Evolutionary conservation across 2,113 vertebrate genomes (phyloP).

Genomic region (Apus apus): DNA sequence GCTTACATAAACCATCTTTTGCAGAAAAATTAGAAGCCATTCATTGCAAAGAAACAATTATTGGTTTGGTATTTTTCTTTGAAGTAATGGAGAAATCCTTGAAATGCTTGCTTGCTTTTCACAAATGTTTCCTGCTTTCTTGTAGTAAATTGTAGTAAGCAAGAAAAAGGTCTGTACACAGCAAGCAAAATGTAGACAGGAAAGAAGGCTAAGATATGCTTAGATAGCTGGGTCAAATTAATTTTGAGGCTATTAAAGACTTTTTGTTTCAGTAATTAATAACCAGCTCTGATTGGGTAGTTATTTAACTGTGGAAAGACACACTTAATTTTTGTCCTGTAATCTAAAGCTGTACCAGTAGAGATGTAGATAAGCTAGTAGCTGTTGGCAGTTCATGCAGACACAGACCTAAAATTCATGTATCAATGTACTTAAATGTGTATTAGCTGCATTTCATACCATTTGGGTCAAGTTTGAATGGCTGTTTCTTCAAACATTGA

Average conservation of each 20-base stretch:
- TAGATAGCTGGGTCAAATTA: neutral
- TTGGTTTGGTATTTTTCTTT: neutral
- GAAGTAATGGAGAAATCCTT: neutral
- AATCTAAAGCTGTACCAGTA: neutral
- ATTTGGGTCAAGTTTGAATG: neutral
- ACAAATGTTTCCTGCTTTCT: neutral
- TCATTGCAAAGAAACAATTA: neutral
- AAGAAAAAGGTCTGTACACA: neutral
- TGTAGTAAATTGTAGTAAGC: neutral
- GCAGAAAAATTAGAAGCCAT: neutral
- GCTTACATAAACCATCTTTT: neutral
- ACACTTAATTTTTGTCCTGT: neutral
- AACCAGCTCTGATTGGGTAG: neutral
- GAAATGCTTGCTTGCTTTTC: neutral
- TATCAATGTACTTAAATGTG: neutral
- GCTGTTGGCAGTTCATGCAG: neutral
- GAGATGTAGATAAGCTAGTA: neutral
- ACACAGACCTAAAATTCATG: neutral
- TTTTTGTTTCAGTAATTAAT: neutral
- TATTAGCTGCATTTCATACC: neutral
- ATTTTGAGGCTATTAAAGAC: neutral
- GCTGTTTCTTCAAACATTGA: neutral
- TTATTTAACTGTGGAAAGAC: neutral
- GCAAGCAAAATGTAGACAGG: neutral
- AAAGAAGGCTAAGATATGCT: neutral